These are phyloP conservation scores for Agriopis aurantiaria DNA, from an alignment of 2,888 invertebrate species.

Conservation along the genomic window DNA sequence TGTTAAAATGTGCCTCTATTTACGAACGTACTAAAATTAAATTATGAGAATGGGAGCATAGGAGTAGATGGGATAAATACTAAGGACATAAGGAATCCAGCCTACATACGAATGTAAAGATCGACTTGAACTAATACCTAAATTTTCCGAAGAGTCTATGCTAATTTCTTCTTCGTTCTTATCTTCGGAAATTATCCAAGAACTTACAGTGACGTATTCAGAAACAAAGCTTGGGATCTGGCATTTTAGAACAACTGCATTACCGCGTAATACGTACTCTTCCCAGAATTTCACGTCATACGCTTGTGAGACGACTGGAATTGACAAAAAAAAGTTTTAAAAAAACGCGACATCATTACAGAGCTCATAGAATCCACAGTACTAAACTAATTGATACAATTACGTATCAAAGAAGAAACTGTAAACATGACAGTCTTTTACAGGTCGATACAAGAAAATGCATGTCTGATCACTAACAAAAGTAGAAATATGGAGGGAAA, in stretches of 20 bases:
- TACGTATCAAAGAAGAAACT: neutral
- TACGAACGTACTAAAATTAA: neutral
- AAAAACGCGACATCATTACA: neutral
- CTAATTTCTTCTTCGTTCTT: slow-evolving; percentile 77
- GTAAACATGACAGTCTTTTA: neutral
- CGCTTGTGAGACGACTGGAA: slow-evolving; percentile 95
- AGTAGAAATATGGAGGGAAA: slow-evolving; percentile 17
- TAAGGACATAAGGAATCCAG: slow-evolving; percentile 26
- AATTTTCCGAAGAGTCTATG: slow-evolving; percentile 65
- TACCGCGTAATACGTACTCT: slow-evolving; percentile 95
- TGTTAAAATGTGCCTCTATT: neutral
- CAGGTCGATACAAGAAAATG: neutral
- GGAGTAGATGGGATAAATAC: slow-evolving; percentile 17
- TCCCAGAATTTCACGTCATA: slow-evolving; percentile 97
- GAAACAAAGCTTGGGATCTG: slow-evolving; percentile 97
- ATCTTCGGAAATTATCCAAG: slow-evolving; percentile 94
- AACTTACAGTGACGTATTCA: slow-evolving; percentile 94
- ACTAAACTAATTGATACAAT: neutral
- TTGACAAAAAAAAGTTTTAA: slow-evolving; percentile 37
- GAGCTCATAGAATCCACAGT: neutral
- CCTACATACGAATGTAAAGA: slow-evolving; percentile 34
- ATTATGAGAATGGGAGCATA: neutral
- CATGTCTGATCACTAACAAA: neutral
- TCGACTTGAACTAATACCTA: slow-evolving; percentile 63
- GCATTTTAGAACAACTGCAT: slow-evolving; percentile 96